phyloP scores from a whole-genome alignment of 1,140 invertebrate species.

The Drosophila sp. region DNA sequence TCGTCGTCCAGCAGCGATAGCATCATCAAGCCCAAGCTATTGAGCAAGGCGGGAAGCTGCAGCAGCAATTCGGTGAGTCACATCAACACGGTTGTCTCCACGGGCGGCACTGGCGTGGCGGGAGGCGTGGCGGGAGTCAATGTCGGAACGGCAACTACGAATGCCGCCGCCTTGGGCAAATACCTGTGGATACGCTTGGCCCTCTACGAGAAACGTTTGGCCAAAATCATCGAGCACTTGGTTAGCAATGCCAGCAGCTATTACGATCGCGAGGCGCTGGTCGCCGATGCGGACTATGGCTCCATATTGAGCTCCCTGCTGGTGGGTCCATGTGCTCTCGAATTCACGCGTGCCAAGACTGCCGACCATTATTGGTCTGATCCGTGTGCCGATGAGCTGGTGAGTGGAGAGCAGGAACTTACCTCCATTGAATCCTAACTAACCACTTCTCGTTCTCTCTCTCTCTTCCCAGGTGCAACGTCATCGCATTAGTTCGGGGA shows the following conservation, averaged over 20 bases:
- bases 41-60: conserved; percentile 85
- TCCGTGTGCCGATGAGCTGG: conserved; percentile 95
- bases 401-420: conserved; percentile 17
- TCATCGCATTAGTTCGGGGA: conserved; percentile 91
- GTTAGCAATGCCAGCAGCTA: conserved; percentile 91
- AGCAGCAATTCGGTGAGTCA: conserved; percentile 84
- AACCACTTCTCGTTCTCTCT: conserved; percentile 40
- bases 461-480: conserved; percentile 86
- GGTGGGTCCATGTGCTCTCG: conserved; percentile 95
- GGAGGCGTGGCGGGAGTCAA: conserved; percentile 48
- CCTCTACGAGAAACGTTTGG: conserved; percentile 93
- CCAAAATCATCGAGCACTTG: conserved; percentile 93
- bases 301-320: conserved; percentile 94
- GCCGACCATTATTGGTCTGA: conserved; percentile 96
- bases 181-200: conserved; percentile 96
- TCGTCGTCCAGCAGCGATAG: conserved; percentile 91
- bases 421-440: not conserved
- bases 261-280: conserved; percentile 94
- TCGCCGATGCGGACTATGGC: conserved; percentile 95
- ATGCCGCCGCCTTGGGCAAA: conserved; percentile 69
- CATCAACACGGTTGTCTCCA: conserved; percentile 69
- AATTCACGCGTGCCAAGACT: conserved; percentile 95
- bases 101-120: conserved; percentile 7
- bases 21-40: conserved; percentile 86
- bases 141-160: conserved; percentile 18